Base-by-base conservation (phyloP, 2,113 vertebrate species). In the Cyprinus carpio region DNA sequence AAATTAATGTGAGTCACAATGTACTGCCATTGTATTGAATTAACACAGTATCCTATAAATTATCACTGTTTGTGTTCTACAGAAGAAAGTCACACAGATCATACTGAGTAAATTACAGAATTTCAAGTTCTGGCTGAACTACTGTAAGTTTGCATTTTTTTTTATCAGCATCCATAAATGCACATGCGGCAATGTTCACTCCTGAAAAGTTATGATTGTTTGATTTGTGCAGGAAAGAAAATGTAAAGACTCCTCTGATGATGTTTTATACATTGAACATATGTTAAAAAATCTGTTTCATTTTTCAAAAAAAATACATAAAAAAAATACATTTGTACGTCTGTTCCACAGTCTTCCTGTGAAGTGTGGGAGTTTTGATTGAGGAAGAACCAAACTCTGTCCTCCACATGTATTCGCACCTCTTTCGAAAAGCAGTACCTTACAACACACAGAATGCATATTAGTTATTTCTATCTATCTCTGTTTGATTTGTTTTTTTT, bases 351-450 rank as follows among this genome's bases (percentile, higher is more conserved):
- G 34, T 46, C 13, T 64, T 29, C n/a, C 34, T 64, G 77, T 80
- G 77, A 80, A 80, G 77, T 80, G 58, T 80, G n/a, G 77, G 77
- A 29, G 23, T 64, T 80, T 80, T 80, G 37, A 64, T 64, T 74
- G 37, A 46, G 37, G 4, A 80, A 43, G 23, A 80, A 80, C 20
- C 37, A 46, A 64, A 80, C 56, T 18, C 15, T 4, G 54, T n/a
- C 0, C 12, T 80, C 56, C 31, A 79, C 23, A n/a, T 62, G 23
- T 79, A n/a, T 79, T 79, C 37, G 0, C 77, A 64, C 37, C 77
- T 80, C 15, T 43, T 64, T 5, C 4, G 8, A 10, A 62, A 79
- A 60, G 27, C 15, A 25, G 76, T 37, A 64, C 23, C 12, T 46
- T 74, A 46, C 37, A 46, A 74, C 37, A 77, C 25, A 2, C 75